Percentiles rank a stretch among this genome's conserved stretches.
Evolutionary conservation across 2,797 vertebrate genomes (phyloP).

Genomic region (Betta splendens): DNA sequence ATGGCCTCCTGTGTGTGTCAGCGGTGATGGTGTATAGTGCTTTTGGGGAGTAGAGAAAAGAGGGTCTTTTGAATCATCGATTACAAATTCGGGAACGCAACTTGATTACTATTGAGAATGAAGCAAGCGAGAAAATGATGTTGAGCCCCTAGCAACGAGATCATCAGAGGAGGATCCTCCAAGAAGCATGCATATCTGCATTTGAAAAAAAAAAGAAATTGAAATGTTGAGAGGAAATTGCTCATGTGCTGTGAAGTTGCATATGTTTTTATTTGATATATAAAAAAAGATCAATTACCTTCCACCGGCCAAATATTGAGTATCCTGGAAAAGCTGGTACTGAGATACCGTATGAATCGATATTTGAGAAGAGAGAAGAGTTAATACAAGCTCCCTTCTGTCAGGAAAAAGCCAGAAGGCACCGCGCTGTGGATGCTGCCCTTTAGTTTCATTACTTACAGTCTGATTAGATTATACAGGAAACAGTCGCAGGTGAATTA

Average conservation of each 20-base stretch:
- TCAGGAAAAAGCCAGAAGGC: conserved; percentile 11
- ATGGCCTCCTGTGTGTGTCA: conserved; percentile 29
- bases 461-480: conserved; percentile 47
- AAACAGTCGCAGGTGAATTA: no score
- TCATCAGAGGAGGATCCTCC: neutral
- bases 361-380: conserved; percentile 39
- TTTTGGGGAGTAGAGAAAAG: conserved; percentile 23
- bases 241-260: neutral
- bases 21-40: conserved; percentile 25
- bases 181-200: conserved; percentile 16
- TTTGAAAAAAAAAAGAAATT: conserved; percentile 10
- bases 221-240: conserved; percentile 18
- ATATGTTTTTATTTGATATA: conserved; percentile 8
- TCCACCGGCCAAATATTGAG: conserved; percentile 7
- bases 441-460: conserved; percentile 40
- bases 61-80: conserved; percentile 8
- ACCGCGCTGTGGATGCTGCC: no score
- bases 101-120: conserved; percentile 39
- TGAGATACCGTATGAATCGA: conserved; percentile 50
- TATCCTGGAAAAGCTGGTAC: conserved; percentile 9
- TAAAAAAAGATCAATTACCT: conserved; percentile 26
- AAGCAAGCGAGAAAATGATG: conserved; percentile 22
- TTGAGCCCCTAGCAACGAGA: conserved; percentile 32
- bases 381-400: conserved; percentile 21
- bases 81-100: conserved; percentile 13